Base-by-base conservation (phyloP, 2,888 invertebrate species). In the Rhogogaster chlorosoma region DNA sequence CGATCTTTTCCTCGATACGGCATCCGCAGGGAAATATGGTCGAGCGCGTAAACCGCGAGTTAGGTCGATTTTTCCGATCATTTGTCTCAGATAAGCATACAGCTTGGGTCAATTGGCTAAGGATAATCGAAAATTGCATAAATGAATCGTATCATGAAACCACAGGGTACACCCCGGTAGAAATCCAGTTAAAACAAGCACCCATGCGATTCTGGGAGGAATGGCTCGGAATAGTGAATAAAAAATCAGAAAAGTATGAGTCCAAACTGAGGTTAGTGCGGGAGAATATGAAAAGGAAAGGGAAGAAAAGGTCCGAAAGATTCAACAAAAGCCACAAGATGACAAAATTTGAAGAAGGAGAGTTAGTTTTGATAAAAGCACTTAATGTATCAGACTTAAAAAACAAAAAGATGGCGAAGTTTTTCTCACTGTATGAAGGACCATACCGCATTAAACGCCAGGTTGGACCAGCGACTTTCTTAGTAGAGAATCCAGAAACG, bases 151-250 rank as follows among this genome's bases (percentile, higher is more conserved):
- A 71, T 10, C 71, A 71, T 18, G 71, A 71, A 2, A 38, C 71
- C 2, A 71, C 71, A 5, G 38, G 38, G 2, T 71, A 15, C 18
- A 38, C 71, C 2, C 71, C 71, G 2, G 7, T 12, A 15, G 71
- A 38, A 12, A 38, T 71, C 0, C 71, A 71, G 18, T 38, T 71
- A 9, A 38, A 42, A 9, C 26, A 67, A 49, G 18, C 32, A 53
- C 85, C 85, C 9, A 5, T n/a, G 5, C 15, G 85, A 0, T 36
- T 71, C 0, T 85, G 84, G 85, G 57, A 26, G 29, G 22, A 77
- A 29, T 85, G 75, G 84, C 1, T 82, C 3, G n/a, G 36, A 5
- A 36, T 36, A 36, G 36, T 36, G 5, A 36, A 36, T 5, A 36
- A 36, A 5, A 36, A 36, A 5, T 5, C 7, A n/a, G 57, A 57